Base-by-base conservation (phyloP, 1,140 invertebrate species). In the Ceratina calcarata region DNA sequence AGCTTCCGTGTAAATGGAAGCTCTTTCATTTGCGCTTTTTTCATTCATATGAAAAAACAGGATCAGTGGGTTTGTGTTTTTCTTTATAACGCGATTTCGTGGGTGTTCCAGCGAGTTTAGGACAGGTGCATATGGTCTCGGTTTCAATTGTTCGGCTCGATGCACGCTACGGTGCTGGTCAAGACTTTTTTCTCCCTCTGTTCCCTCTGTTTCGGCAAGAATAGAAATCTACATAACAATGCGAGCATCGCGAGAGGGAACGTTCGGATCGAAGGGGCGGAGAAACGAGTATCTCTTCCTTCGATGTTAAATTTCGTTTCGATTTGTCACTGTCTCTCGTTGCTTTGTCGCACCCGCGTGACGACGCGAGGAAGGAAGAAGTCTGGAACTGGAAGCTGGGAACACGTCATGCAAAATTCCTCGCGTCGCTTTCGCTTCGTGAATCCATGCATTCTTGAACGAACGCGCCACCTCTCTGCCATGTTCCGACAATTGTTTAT, bases 291-390 rank as follows among this genome's bases (percentile, higher is more conserved):
- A 57, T 45, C 37, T 65, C 37, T 53, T 55, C 16, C 61, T 16
- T 37, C 60, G 61, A 57, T 66, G 51, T 53, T 75, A 64, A 75
- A 75, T 75, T 75, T 75, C 72, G 72, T 75, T 66, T 66, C 72
- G 72, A 75, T 75, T 75, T 75, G 72, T 75, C 61, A 75, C 72
- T 75, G 72, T 66, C 72, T 66, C 37, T 10, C 60, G 24, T 58
- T 37, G 70, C 27, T 49, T 65, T 51, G 60, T 53, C 49, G 49
- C 37, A 45, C 37, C 37, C 37, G 37, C 37, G 37, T 3, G 37
- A 45, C 6, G 37, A 45, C 15, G 13, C 8, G 15, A 49, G n/a
- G 66, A 1, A 18, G 72, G 55, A 66, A 57, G 72, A 75, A 55
- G 61, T 55, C 24, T 53, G 49, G 37, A 24, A 22, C 10, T 45